These are phyloP conservation scores for Florisuga fusca DNA, from an alignment of 2,797 vertebrate genomes.

Conservation along the genomic window DNA sequence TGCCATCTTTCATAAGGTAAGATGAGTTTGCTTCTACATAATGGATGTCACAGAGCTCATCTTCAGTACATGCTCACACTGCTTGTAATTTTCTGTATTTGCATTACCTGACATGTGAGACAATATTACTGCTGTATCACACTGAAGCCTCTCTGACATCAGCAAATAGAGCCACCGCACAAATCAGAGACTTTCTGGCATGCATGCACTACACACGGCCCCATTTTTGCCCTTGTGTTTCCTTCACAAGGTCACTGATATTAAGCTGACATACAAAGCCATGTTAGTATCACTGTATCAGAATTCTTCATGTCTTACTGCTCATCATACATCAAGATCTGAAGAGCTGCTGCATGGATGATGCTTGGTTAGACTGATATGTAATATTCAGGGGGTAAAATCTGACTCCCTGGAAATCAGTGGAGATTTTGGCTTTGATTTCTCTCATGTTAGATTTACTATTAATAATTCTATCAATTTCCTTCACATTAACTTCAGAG, in stretches of 20 bases:
- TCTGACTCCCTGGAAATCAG: not conserved
- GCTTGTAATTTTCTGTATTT: conserved; percentile 62
- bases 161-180: conserved; percentile 25
- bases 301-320: not conserved
- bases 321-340: not conserved
- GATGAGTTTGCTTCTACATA: conserved; percentile 35
- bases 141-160: conserved; percentile 58
- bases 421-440: not conserved
- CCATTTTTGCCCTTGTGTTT: not conserved
- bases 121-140: conserved; percentile 42
- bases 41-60: conserved; percentile 60
- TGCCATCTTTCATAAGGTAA: conserved; percentile 41
- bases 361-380: not conserved
- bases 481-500: not conserved
- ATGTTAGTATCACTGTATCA: not conserved
- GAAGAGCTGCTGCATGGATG: not conserved
- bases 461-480: not conserved
- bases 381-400: not conserved
- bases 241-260: conserved; percentile 27
- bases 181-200: not conserved
- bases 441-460: not conserved
- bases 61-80: conserved; percentile 33
- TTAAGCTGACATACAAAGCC: not conserved
- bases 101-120: conserved; percentile 58
- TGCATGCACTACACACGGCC: not conserved